Evolutionary conservation across 2,888 invertebrate species (phyloP).

Genomic region (Tyria jacobaeae): DNA sequence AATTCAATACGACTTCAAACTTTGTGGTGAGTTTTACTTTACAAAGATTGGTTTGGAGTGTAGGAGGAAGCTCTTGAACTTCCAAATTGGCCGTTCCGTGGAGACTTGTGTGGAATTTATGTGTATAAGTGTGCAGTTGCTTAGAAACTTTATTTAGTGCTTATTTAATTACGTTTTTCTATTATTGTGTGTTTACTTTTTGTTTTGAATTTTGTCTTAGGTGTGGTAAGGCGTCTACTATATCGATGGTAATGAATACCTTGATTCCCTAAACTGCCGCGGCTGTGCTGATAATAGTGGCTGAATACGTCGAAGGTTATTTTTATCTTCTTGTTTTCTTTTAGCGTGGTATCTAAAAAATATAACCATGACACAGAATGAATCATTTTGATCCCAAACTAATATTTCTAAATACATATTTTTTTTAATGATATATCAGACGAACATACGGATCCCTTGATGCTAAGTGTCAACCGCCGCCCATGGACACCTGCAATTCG

Average conservation of each 20-base stretch:
- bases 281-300: no score
- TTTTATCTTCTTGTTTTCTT: no score
- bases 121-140: slow-evolving; percentile 16
- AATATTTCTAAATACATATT: no score
- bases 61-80: slow-evolving; percentile 7
- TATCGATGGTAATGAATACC: neutral
- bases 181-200: neutral
- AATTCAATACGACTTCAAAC: slow-evolving; percentile 9
- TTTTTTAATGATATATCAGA: no score
- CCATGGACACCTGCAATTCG: no score
- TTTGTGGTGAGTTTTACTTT: neutral
- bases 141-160: slow-evolving; percentile 4
- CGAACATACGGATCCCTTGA: no score
- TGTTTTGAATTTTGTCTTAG: neutral
- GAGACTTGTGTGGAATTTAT: slow-evolving; percentile 32
- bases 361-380: no score
- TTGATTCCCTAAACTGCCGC: no score
- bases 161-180: neutral
- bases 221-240: neutral
- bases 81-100: slow-evolving; percentile 20
- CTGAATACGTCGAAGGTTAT: no score
- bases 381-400: no score
- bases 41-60: neutral
- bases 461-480: no score
- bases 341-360: no score